A percentile compares a stretch with the other conserved stretches of the same genome.
phyloP scores from a whole-genome alignment of 2,888 invertebrate genomes.

The Phasia obesa region DNA sequence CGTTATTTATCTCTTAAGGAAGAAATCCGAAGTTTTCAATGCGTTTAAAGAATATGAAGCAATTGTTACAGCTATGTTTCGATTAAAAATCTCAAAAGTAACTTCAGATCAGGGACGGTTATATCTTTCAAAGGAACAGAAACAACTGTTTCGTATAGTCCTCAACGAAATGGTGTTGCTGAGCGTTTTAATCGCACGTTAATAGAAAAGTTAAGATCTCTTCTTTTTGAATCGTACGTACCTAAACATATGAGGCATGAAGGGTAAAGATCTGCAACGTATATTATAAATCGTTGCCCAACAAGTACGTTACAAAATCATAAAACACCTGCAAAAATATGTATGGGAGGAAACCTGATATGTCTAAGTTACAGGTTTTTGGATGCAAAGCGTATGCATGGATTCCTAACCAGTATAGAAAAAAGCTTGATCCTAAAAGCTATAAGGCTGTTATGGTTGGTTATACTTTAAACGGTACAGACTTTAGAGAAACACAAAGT shows the following conservation, averaged over 20 bases:
- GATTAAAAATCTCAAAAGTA: slow-evolving; percentile 49
- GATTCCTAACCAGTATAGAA: slow-evolving; percentile 36
- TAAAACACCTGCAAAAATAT: slow-evolving; percentile 43
- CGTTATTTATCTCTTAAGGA: no score
- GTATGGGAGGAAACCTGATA: slow-evolving; percentile 37
- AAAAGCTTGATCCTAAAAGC: slow-evolving; percentile 40
- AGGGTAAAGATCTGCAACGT: slow-evolving; percentile 18
- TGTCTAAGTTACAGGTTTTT: slow-evolving; percentile 24
- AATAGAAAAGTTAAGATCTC: slow-evolving; percentile 7
- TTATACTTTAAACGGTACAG: slow-evolving; percentile 32
- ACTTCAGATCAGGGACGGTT: slow-evolving; percentile 71
- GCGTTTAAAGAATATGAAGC: slow-evolving; percentile 33
- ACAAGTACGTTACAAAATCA: slow-evolving; percentile 47
- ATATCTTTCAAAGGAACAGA: slow-evolving; percentile 72
- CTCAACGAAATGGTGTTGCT: slow-evolving; percentile 56
- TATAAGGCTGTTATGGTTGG: slow-evolving; percentile 22
- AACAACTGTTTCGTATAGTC: slow-evolving; percentile 52
- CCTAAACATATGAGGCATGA: slow-evolving; percentile 50
- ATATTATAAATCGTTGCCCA: slow-evolving; percentile 45
- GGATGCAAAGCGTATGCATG: slow-evolving; percentile 40
- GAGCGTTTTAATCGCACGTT: slow-evolving; percentile 24
- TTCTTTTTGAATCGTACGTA: slow-evolving; percentile 42
- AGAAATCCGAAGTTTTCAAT: slow-evolving; percentile 37
- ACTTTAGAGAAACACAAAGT: slow-evolving; percentile 16
- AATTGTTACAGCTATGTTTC: slow-evolving; percentile 47